A percentile compares a stretch with the other conserved stretches of the same genome.
Evolutionary conservation across 2,888 invertebrate genomes (phyloP).

Genomic region (Calliopum simillimum): DNA sequence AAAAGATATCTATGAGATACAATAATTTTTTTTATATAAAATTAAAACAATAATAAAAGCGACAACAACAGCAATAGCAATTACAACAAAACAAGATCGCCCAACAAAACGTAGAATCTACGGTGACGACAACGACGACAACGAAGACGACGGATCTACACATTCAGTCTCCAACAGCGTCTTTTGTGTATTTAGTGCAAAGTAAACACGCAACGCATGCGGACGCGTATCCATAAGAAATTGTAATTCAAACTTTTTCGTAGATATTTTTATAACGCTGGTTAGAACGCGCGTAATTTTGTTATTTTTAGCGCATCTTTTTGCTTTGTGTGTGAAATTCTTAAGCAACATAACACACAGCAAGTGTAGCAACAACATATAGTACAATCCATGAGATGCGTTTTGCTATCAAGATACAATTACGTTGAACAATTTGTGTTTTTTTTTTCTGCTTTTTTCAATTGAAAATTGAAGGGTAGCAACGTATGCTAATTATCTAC

Average conservation of each 20-base stretch:
- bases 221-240: slow-evolving; percentile 50
- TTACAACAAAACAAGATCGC: slow-evolving; percentile 31
- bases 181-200: slow-evolving; percentile 56
- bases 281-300: slow-evolving; percentile 41
- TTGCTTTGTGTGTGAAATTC: too few species aligned
- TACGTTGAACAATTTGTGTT: too few species aligned
- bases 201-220: slow-evolving; percentile 58
- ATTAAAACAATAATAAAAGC: slow-evolving; percentile 29
- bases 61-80: slow-evolving; percentile 25
- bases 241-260: slow-evolving; percentile 28
- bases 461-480: too few species aligned
- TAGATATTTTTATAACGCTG: slow-evolving; percentile 25
- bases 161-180: slow-evolving; percentile 27
- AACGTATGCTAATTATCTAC: too few species aligned
- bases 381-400: too few species aligned
- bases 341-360: too few species aligned
- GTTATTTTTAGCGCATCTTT: slow-evolving; percentile 43
- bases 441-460: too few species aligned
- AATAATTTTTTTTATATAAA: background rate
- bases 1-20: too few species aligned
- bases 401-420: too few species aligned
- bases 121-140: slow-evolving; percentile 24
- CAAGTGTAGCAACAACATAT: too few species aligned
- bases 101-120: slow-evolving; percentile 16
- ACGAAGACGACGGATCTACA: slow-evolving; percentile 36